Evolutionary conservation across 92 coral and sea anemone genomes (phyloP).

Genomic region (Nematostella vectensis): DNA sequence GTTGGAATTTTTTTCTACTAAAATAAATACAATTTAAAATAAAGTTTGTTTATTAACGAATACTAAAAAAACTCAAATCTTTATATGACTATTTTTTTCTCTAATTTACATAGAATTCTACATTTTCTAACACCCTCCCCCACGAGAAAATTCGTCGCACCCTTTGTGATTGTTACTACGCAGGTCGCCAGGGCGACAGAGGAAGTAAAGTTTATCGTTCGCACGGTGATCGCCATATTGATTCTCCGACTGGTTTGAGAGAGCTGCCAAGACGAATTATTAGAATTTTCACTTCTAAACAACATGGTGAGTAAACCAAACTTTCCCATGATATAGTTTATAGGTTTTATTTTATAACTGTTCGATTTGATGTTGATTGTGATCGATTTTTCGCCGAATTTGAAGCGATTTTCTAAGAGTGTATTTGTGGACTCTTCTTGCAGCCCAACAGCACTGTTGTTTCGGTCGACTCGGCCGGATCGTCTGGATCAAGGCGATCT

Average conservation of each 20-base stretch:
- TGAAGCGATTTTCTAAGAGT: neutral
- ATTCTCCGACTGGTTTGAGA: neutral
- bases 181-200: constrained; percentile 16
- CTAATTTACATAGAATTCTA: too few relatives aligned
- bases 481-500: constrained; percentile 83
- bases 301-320: neutral
- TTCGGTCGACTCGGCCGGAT: constrained; percentile 86
- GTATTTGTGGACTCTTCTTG: constrained; percentile 3
- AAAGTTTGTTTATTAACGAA: neutral
- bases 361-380: neutral
- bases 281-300: neutral
- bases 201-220: constrained; percentile 13
- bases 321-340: neutral
- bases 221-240: constrained; percentile 42
- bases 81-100: too few relatives aligned
- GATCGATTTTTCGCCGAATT: neutral
- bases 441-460: constrained; percentile 87
- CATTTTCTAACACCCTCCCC: too few relatives aligned
- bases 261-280: neutral
- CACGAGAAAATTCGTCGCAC: neutral
- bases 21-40: neutral
- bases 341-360: neutral
- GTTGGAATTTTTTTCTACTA: neutral
- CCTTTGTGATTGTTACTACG: constrained; percentile 9
- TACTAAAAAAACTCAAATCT: neutral